Evolutionary conservation across 2,113 vertebrate genomes (phyloP), one percentile per base, ranked within the genome.

Genomic region (Pyxicephalus adspersus): DNA sequence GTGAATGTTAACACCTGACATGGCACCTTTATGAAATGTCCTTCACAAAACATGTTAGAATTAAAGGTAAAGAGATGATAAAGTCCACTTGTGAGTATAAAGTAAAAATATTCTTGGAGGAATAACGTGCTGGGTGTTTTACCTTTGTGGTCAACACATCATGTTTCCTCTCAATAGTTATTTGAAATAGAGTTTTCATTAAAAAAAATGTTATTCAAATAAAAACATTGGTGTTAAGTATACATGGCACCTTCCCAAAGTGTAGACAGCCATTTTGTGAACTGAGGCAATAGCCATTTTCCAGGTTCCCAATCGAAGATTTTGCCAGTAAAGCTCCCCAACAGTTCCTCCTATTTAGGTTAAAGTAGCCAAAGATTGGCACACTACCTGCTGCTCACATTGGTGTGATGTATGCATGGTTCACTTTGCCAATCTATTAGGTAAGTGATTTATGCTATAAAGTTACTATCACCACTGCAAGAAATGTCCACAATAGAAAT

Each of bases 1-100:
- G 85, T 80, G 84, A 87, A 83, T 79, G 74, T 60, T 45, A 83
- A 61, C 77, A 77, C 83, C 78, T 78, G 60, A 87, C 87, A 90
- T 45, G 13, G 5, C 52, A 63, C 57, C 71, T 52, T 23, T 22
- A 70, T 22, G 58, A 9, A 52, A 50, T 54, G 64, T 54, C 38
- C 57, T 50, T 31, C 55, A 16, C 25, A 22, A 15, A 23, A 23
- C 50, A 26, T 55, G 26, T 64, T 45, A 57, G 76, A 65, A 22
- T 20, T 67, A 51, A 67, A 78, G 64, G 25, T 52, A 6, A 8
- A 28, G 28, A 73, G 67, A 81, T 73, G 50, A 45, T 23, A 63
- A 71, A 29, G 78, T 72, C 57, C 55, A 52, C 78, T 72, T 67
- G 64, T 78, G 52, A 38, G 34, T 67, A 54, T 19, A 19, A 66